Evolutionary conservation across 2,888 invertebrate genomes (phyloP).

Genomic region (Ichneumoninae sp.): DNA sequence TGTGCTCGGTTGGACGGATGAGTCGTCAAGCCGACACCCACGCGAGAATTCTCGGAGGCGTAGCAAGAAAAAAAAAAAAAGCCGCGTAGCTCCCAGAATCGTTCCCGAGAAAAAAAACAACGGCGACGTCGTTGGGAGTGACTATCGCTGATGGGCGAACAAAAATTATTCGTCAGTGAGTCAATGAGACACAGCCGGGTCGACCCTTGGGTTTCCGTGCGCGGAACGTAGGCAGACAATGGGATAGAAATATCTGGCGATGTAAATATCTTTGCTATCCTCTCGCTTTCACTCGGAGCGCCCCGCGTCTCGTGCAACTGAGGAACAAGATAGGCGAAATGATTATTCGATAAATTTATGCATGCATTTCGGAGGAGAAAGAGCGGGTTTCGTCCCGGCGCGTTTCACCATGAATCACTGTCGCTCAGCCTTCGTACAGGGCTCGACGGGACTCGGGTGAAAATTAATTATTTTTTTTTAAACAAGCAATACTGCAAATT

Average conservation of each 20-base stretch:
- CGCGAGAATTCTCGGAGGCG: slow-evolving; percentile 54
- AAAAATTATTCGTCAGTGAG: slow-evolving; percentile 67
- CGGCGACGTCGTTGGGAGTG: slow-evolving; percentile 36
- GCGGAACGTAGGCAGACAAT: slow-evolving; percentile 78
- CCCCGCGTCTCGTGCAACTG: slow-evolving; percentile 25
- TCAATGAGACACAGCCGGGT: slow-evolving; percentile 62
- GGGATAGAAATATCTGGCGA: slow-evolving; percentile 70
- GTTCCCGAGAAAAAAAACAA: slow-evolving; percentile 36
- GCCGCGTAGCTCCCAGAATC: slow-evolving; percentile 31
- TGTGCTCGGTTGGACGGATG: slow-evolving; percentile 35
- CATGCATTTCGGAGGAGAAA: slow-evolving; percentile 54
- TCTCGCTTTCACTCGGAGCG: slow-evolving; percentile 50
- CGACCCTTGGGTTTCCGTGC: slow-evolving; percentile 66
- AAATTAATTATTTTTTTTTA: no score
- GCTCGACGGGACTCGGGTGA: neutral
- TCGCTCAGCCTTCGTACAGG: neutral
- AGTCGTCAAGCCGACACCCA: slow-evolving; percentile 54
- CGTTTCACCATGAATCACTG: slow-evolving; percentile 28
- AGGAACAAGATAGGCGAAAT: slow-evolving; percentile 15
- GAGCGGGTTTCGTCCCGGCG: slow-evolving; percentile 8
- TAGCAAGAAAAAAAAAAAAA: neutral
- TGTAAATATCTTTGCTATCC: slow-evolving; percentile 48
- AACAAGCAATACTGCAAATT: no score
- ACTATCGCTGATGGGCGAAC: slow-evolving; percentile 65
- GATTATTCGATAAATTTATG: slow-evolving; percentile 58